Conservation (phyloP, 2,797 vertebrate genomes). For the Tangara arthus region DNA sequence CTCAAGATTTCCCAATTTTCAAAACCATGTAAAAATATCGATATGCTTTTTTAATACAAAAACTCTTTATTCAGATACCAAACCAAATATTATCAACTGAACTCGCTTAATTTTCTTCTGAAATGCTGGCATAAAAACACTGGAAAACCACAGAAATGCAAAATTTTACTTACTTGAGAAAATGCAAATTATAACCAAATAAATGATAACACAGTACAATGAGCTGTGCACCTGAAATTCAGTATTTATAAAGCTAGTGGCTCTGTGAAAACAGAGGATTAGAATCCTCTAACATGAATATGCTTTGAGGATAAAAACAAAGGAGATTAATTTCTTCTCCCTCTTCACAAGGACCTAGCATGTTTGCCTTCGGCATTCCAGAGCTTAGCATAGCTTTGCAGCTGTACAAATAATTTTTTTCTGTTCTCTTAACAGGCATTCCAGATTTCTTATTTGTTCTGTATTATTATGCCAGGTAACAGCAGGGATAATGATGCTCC, state of each 20-base stretch:
- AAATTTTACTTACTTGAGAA: neutral
- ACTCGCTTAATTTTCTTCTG: neutral
- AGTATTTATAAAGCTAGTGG: neutral
- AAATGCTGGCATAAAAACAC: neutral
- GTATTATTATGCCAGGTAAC: neutral
- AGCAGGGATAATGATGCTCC: neutral
- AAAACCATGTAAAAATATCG: neutral
- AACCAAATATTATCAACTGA: neutral
- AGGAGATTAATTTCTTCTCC: neutral
- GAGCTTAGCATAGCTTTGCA: neutral
- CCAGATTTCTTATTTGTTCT: neutral
- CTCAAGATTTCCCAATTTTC: neutral
- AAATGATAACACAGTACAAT: neutral
- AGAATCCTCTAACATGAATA: neutral
- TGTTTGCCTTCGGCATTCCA: neutral
- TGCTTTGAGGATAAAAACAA: neutral
- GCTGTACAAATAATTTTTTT: neutral
- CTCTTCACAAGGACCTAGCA: neutral
- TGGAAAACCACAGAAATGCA: neutral
- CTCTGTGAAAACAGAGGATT: neutral
- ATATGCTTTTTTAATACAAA: neutral
- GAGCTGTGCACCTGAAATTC: neutral
- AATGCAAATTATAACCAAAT: neutral
- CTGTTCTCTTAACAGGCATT: neutral
- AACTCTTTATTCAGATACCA: neutral